These are phyloP conservation scores for Temnothorax longispinosus DNA, from an alignment of 1,140 invertebrate species.

Conservation along the genomic window DNA sequence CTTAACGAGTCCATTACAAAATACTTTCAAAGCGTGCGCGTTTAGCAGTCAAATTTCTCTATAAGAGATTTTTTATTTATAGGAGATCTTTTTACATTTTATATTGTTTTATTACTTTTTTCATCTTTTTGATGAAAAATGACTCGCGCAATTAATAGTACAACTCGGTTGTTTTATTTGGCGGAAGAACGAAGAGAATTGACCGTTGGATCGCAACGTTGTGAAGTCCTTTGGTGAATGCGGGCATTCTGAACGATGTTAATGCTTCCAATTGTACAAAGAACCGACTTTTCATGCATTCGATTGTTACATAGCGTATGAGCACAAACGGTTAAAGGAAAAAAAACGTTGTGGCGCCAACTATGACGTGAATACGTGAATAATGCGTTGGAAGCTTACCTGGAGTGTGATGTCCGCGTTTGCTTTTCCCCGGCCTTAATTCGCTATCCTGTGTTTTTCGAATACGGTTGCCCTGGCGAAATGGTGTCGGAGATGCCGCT, in stretches of 20 bases:
- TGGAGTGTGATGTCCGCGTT: slow-evolving; percentile 1
- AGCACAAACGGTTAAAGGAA: neutral
- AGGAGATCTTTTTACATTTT: neutral
- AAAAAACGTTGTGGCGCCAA: neutral
- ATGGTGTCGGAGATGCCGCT: slow-evolving; percentile 30
- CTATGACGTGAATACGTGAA: neutral
- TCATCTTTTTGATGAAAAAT: neutral
- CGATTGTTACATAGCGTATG: neutral
- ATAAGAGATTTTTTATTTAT: neutral
- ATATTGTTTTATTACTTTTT: neutral
- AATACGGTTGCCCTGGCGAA: slow-evolving; percentile 1
- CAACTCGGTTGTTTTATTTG: slow-evolving; percentile 1
- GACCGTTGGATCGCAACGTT: neutral
- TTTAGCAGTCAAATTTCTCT: neutral
- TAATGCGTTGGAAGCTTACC: slow-evolving; percentile 5
- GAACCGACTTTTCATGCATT: neutral
- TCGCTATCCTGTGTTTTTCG: neutral
- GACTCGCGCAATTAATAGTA: neutral
- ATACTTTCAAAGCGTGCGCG: too few species aligned
- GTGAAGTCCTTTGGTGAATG: neutral
- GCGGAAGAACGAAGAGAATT: neutral
- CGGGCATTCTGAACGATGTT: neutral
- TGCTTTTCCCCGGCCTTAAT: slow-evolving; percentile 1
- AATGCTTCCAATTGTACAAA: slow-evolving; percentile 14
- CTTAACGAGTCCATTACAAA: neutral